phyloP scores from a whole-genome alignment of 2,888 invertebrate genomes.

The Epinotia nisella region DNA sequence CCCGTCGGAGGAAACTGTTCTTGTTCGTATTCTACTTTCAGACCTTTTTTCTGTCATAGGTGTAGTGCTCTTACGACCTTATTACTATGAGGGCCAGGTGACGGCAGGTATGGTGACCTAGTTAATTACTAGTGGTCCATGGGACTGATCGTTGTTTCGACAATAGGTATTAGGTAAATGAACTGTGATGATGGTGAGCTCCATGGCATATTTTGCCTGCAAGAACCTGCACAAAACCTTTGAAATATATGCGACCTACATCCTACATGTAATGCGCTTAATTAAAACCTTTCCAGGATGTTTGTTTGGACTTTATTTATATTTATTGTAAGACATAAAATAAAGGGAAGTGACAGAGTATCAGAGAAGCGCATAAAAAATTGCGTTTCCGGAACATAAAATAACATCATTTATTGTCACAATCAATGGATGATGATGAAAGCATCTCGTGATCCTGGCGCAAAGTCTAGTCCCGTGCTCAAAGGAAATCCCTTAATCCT shows the following conservation, averaged over 20 bases:
- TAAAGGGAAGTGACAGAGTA: conserved; percentile 30
- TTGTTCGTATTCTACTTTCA: conserved; percentile 64
- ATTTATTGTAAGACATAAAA: conserved; percentile 23
- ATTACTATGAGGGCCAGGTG: neutral
- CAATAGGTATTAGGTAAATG: conserved; percentile 24
- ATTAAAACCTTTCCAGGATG: conserved; percentile 22
- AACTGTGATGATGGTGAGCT: conserved; percentile 26
- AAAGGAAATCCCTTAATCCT: conserved; percentile 30
- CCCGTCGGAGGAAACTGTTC: conserved; percentile 65
- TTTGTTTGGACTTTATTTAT: conserved; percentile 35
- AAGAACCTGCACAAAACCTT: neutral
- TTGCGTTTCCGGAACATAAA: conserved; percentile 31
- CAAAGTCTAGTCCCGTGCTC: conserved; percentile 13
- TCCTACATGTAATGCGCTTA: neutral
- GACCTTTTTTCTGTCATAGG: conserved; percentile 61
- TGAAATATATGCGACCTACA: conserved; percentile 5
- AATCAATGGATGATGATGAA: neutral
- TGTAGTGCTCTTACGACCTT: conserved; percentile 48
- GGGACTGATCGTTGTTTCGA: conserved; percentile 32
- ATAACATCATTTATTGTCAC: conserved; percentile 19
- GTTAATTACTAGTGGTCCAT: conserved; percentile 40
- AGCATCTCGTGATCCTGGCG: conserved; percentile 2
- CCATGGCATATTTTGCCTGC: neutral
- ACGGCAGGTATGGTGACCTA: conserved; percentile 42
- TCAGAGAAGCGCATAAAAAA: conserved; percentile 33